Evolutionary conservation across 1,140 invertebrate genomes (phyloP).

Genomic region (Diachasmimorpha longicaudata): DNA sequence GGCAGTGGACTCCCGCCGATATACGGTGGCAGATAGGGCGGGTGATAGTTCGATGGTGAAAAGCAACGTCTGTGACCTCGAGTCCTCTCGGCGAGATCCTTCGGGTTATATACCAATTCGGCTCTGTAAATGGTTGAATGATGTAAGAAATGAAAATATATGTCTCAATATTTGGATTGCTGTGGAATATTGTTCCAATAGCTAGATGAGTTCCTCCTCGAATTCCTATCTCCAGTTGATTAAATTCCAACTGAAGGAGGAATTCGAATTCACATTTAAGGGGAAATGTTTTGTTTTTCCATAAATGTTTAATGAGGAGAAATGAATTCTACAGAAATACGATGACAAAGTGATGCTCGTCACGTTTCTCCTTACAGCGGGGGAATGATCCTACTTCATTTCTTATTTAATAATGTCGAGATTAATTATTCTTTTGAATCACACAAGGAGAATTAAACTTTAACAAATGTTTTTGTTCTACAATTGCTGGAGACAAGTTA

Average conservation of each 20-base stretch:
- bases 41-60: slow-evolving; percentile 15
- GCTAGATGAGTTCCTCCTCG: neutral
- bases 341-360: neutral
- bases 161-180: neutral
- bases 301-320: too few species aligned
- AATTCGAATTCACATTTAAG: neutral
- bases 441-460: neutral
- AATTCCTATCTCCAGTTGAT: neutral
- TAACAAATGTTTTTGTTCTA: neutral
- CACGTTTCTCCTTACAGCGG: neutral
- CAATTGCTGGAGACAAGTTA: neutral
- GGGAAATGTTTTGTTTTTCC: too few species aligned
- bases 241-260: neutral
- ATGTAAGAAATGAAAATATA: neutral
- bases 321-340: too few species aligned
- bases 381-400: neutral
- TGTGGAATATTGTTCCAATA: neutral
- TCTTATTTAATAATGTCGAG: neutral
- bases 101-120: neutral
- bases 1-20: slow-evolving; percentile 27
- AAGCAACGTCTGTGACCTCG: slow-evolving; percentile 22
- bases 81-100: neutral
- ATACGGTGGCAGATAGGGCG: neutral
- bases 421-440: neutral
- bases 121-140: neutral